Evolutionary conservation across 2,113 vertebrate genomes (phyloP), one percentile per base, ranked within the genome.

Genomic region (Edolisoma coerulescens): DNA sequence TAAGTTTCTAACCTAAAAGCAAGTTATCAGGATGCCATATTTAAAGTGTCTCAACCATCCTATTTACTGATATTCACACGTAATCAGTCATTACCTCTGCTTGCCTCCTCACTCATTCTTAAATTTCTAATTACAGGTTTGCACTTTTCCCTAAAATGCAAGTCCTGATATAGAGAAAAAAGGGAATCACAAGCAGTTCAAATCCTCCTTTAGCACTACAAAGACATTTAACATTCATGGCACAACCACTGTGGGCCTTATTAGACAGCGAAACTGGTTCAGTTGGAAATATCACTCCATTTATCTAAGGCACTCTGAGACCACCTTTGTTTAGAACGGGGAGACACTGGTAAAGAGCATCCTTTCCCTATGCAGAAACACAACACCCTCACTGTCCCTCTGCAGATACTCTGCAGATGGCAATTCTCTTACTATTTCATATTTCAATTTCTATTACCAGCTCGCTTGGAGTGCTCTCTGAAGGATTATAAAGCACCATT

Each of bases 41-140:
- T 61, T 32, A 30, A 67, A 81, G 4, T 27, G 30, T 68, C 39
- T 78, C 30, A 87, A 84, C 33, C 53, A 59, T 87, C 52, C 70
- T 54, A 45, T 87, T 80, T 47, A 87, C 37, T 63, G 87, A 70
- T 79, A 91, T 60, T 87, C 74, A 84, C 23, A 67, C 42, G 70
- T 69, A 82, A 70, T 81, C 71, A 41, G 61, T 24, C 14, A 2
- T 52, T 78, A 60, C 52, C 49, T 44, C 82, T 92, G 37, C 50
- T 84, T 81, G 33, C 27, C 24, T 77, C 9, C 35, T 61, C 20
- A 84, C 15, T 84, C 75, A 88, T 79, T 93, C 90, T 69, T 90
- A 94, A 68, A 70, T 91, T 83, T 94, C 65, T 93, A 96, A 85
- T 92, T 91, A 94, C 50, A 96, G 75, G 20, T 71, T 35, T 85